phyloP scores from a whole-genome alignment of 2,113 vertebrate species.

The Trematomus loennbergii region DNA sequence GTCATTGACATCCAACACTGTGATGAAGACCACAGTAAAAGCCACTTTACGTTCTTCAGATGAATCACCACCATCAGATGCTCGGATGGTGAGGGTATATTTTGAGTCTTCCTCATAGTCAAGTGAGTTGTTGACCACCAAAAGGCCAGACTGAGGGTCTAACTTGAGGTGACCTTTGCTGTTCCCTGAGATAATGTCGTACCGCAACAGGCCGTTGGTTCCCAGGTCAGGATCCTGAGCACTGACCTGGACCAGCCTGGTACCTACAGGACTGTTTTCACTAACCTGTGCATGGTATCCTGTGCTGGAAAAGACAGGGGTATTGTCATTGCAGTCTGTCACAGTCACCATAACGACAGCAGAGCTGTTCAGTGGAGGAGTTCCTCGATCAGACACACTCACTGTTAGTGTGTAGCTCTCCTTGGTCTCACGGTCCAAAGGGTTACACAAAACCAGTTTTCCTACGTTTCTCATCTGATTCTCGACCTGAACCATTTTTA shows the following conservation, averaged over 20 bases:
- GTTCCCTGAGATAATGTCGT: conserved; percentile 89
- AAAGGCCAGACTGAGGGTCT: conserved; percentile 84
- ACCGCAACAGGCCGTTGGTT: conserved; percentile 84
- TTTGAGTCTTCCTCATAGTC: conserved; percentile 89
- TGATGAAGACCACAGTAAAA: conserved; percentile 86
- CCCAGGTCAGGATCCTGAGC: conserved; percentile 88
- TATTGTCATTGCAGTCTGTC: conserved; percentile 91
- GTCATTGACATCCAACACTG: conserved; percentile 92
- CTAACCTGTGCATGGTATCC: conserved; percentile 86
- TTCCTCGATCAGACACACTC: conserved; percentile 86
- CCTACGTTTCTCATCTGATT: conserved; percentile 77
- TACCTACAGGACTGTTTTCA: conserved; percentile 85
- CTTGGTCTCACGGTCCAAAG: conserved; percentile 87
- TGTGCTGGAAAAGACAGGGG: conserved; percentile 84
- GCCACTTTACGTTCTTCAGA: conserved; percentile 78
- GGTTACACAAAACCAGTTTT: conserved; percentile 85
- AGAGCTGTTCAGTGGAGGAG: conserved; percentile 86
- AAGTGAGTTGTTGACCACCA: conserved; percentile 83
- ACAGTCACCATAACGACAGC: conserved; percentile 85
- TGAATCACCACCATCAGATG: conserved; percentile 82
- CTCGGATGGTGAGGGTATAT: conserved; percentile 88
- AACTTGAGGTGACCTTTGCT: conserved; percentile 85
- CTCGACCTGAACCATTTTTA: conserved; percentile 69
- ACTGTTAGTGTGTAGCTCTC: conserved; percentile 85
- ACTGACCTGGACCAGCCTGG: conserved; percentile 83